Percentiles rank a stretch among this genome's conserved stretches.
Evolutionary conservation across 2,888 invertebrate genomes (phyloP).

Genomic region (Taphrorychus bicolor): DNA sequence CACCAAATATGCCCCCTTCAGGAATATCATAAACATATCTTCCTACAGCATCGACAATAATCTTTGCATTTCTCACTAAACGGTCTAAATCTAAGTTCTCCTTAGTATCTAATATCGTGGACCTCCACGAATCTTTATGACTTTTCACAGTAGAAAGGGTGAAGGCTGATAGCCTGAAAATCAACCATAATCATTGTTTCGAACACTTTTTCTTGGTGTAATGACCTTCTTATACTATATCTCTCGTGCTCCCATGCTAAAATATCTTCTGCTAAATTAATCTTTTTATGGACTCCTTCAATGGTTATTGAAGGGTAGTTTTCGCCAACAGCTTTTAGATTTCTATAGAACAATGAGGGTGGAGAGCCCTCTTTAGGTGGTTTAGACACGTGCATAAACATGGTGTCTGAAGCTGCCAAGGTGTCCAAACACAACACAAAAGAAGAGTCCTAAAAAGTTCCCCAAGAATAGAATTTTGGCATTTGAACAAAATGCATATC

Average conservation of each 20-base stretch:
- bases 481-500: neutral
- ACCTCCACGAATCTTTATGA: constrained; percentile 68
- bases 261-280: constrained; percentile 90
- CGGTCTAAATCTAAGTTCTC: constrained; percentile 65
- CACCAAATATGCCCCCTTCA: constrained; percentile 71
- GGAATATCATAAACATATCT: constrained; percentile 80
- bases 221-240: constrained; percentile 78
- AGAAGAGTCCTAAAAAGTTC: constrained; percentile 75
- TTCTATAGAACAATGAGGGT: constrained; percentile 71
- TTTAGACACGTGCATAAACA: constrained; percentile 95
- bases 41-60: constrained; percentile 84
- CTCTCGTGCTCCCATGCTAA: constrained; percentile 98
- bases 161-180: constrained; percentile 80
- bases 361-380: constrained; percentile 87
- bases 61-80: constrained; percentile 72
- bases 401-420: constrained; percentile 68
- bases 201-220: neutral
- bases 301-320: constrained; percentile 62
- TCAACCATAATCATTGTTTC: neutral
- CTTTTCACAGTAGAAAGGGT: constrained; percentile 84
- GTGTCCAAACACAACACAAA: constrained; percentile 92
- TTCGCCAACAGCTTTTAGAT: constrained; percentile 66
- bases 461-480: neutral
- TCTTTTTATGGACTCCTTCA: constrained; percentile 90
- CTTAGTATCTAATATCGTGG: constrained; percentile 70